Conservation (phyloP, 2,113 vertebrate genomes). For the Sphaerodactylus townsendi region DNA sequence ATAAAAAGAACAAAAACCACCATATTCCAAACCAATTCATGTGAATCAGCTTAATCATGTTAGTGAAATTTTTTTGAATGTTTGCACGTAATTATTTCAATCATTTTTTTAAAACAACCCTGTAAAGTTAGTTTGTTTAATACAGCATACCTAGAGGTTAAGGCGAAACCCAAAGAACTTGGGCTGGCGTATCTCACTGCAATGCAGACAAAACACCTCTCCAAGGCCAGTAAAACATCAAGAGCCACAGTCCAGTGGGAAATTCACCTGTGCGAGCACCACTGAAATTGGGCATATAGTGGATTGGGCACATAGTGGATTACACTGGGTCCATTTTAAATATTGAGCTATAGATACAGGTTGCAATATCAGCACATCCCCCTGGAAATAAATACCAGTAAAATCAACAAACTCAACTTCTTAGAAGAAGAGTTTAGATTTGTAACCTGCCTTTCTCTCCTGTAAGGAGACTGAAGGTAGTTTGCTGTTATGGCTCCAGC, state of each 20-base stretch:
- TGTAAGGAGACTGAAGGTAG: too few relatives aligned
- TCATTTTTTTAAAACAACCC: neutral
- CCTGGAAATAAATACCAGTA: neutral
- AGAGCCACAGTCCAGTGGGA: neutral
- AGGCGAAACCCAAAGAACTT: too few relatives aligned
- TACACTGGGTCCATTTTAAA: neutral
- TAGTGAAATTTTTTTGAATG: neutral
- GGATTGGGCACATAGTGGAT: neutral
- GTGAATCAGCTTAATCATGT: too few relatives aligned
- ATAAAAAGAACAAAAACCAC: neutral
- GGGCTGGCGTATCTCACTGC: too few relatives aligned
- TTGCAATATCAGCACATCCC: neutral
- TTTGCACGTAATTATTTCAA: neutral
- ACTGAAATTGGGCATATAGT: neutral
- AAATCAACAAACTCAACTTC: constrained; percentile 28
- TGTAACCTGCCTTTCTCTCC: too few relatives aligned
- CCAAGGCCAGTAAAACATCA: neutral
- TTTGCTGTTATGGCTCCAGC: too few relatives aligned
- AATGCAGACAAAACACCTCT: neutral
- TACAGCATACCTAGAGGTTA: too few relatives aligned
- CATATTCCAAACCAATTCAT: neutral
- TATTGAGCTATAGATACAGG: neutral
- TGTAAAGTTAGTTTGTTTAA: too few relatives aligned
- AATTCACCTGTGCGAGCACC: neutral
- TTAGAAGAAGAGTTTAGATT: too few relatives aligned